Conservation (phyloP, 2,797 vertebrate species). For the Leptodactylus fallax region DNA sequence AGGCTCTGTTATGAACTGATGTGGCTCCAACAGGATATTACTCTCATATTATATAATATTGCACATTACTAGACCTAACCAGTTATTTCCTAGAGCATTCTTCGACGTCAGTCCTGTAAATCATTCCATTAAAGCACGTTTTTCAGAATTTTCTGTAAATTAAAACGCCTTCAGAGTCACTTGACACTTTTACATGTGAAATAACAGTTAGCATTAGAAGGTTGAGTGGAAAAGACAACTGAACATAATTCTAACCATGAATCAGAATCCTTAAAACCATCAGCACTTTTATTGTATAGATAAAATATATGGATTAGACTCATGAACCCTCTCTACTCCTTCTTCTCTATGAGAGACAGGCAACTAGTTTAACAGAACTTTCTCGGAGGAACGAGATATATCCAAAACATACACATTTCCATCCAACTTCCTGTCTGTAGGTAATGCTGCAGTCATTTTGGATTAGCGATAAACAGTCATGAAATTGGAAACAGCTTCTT, state of each 20-base stretch:
- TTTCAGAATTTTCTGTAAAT: neutral
- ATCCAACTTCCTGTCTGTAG: constrained; percentile 78
- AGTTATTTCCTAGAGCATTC: neutral
- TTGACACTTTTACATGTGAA: constrained; percentile 46
- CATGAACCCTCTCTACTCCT: constrained; percentile 70
- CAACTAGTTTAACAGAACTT: constrained; percentile 75
- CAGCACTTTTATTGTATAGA: constrained; percentile 65
- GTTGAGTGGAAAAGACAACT: constrained; percentile 46
- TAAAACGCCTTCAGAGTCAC: neutral
- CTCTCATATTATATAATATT: neutral
- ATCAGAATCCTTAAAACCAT: constrained; percentile 52
- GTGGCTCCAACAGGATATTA: neutral
- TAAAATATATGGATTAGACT: constrained; percentile 73
- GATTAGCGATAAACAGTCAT: constrained; percentile 78
- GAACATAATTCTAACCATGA: constrained; percentile 37
- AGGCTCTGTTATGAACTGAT: neutral
- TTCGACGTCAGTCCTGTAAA: neutral
- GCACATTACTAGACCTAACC: neutral
- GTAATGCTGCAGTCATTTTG: constrained; percentile 78
- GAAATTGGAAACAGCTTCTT: constrained; percentile 80
- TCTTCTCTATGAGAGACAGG: constrained; percentile 67
- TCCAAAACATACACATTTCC: constrained; percentile 75
- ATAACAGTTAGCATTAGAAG: constrained; percentile 30
- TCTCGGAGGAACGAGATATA: constrained; percentile 71
- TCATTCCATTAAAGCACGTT: neutral